These are phyloP conservation scores for Muscicapa striata DNA, from an alignment of 2,797 vertebrate species.

Conservation along the genomic window DNA sequence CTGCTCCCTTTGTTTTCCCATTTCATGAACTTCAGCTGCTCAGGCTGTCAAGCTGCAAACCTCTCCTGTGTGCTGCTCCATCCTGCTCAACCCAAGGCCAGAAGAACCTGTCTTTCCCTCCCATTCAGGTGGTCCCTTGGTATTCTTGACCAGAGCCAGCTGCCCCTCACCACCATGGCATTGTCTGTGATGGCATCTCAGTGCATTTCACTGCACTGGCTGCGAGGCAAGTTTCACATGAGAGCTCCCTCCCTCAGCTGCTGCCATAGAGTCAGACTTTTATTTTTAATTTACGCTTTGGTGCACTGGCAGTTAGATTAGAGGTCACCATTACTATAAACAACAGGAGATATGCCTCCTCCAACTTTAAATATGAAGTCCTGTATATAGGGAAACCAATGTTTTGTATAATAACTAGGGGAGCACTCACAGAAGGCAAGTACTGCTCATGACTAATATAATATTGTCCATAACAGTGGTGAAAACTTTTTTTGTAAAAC, in stretches of 20 bases:
- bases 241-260: neutral
- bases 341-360: neutral
- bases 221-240: neutral
- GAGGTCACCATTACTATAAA: neutral
- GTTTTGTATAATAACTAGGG: neutral
- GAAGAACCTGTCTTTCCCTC: neutral
- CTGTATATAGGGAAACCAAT: neutral
- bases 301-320: neutral
- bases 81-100: neutral
- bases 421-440: neutral
- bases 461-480: neutral
- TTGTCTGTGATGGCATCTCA: neutral
- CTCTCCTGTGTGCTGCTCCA: neutral
- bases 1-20: neutral
- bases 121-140: neutral
- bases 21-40: neutral
- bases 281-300: neutral
- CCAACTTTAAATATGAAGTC: neutral
- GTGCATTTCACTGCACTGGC: neutral
- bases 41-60: neutral
- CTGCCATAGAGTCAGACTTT: neutral
- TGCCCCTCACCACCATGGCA: neutral
- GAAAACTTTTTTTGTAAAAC: neutral
- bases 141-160: neutral
- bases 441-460: neutral